These are phyloP conservation scores for Aplocera efformata DNA, from an alignment of 2,888 invertebrate species.

Conservation along the genomic window DNA sequence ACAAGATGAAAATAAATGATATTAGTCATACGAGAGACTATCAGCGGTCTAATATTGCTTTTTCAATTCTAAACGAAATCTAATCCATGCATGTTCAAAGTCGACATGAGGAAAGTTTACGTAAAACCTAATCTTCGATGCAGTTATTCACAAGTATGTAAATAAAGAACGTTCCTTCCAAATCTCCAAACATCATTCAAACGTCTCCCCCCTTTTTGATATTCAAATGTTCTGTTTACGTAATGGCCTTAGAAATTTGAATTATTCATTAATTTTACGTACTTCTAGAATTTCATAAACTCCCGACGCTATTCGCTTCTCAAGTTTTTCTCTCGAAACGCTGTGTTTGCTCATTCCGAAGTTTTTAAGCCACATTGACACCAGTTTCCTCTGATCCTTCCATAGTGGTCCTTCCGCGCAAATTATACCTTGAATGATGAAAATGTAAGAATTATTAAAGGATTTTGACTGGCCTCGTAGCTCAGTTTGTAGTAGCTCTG, in stretches of 20 bases:
- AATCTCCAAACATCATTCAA: no score
- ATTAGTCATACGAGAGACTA: no score
- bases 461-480: no score
- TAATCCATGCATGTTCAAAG: no score
- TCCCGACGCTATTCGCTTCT: constrained; percentile 82
- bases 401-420: constrained; percentile 90
- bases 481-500: no score
- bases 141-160: no score
- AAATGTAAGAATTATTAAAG: background rate
- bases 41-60: no score
- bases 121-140: no score
- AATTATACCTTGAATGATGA: constrained; percentile 85
- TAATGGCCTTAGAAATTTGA: constrained; percentile 4
- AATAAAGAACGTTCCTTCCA: no score
- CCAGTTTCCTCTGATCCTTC: constrained; percentile 90
- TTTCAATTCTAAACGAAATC: no score
- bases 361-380: constrained; percentile 85
- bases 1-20: no score
- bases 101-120: no score
- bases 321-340: constrained; percentile 81
- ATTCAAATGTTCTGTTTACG: background rate
- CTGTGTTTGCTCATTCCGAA: constrained; percentile 86
- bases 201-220: constrained; percentile 10
- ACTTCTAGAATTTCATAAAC: constrained; percentile 82
- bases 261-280: constrained; percentile 26